A percentile compares a stretch with the other conserved stretches of the same genome.
Conservation (phyloP, 2,113 vertebrate species). For the Gracilinanus agilis region DNA sequence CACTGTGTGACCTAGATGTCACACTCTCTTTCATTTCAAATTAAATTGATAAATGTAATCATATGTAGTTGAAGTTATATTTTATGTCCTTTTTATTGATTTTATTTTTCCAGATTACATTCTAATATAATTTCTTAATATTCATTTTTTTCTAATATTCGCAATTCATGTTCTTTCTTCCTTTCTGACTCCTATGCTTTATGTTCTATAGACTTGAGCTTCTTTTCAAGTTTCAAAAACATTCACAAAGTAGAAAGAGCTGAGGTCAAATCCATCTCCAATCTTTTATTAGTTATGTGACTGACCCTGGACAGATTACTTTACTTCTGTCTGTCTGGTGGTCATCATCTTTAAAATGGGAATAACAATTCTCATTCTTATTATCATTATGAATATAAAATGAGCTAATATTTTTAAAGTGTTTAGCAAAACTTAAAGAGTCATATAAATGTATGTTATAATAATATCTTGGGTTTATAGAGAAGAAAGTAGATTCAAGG, state of each 20-base stretch:
- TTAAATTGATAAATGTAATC: not conserved
- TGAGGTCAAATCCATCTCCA: not conserved
- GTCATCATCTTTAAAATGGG: not conserved
- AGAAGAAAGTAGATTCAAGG: conserved; percentile 10
- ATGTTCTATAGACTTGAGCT: conserved; percentile 46
- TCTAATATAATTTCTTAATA: too few species aligned
- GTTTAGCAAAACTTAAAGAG: too few species aligned
- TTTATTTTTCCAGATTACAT: too few species aligned
- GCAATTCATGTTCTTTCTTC: too few species aligned
- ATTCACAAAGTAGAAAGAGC: not conserved
- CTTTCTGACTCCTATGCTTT: too few species aligned
- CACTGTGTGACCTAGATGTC: too few species aligned
- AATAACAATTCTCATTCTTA: not conserved
- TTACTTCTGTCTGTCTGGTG: not conserved
- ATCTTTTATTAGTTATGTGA: not conserved
- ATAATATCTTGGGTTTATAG: not conserved
- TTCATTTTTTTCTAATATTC: too few species aligned
- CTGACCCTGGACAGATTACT: not conserved
- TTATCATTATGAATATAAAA: not conserved
- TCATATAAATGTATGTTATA: too few species aligned
- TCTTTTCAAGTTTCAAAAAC: conserved; percentile 19
- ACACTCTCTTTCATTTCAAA: too few species aligned
- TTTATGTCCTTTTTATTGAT: not conserved
- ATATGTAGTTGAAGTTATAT: not conserved
- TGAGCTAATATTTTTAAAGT: too few species aligned